A percentile compares a stretch with the other conserved stretches of the same genome.
Evolutionary conservation across 1,140 invertebrate species (phyloP).

Genomic region (Ganaspis sp.): DNA sequence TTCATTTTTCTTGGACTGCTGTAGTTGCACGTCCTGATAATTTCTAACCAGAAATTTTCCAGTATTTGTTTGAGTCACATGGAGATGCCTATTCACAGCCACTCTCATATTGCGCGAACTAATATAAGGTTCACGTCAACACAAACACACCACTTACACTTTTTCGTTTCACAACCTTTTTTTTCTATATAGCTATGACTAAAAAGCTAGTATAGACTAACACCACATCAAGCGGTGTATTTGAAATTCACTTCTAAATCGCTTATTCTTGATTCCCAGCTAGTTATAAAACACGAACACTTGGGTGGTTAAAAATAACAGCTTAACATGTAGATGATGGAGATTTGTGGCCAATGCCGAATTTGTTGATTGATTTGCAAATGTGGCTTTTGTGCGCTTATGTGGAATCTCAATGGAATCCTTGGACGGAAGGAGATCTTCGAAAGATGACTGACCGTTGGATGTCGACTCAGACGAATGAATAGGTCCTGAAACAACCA

Average conservation of each 20-base stretch:
- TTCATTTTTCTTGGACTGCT: conserved; percentile 45
- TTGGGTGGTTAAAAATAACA: neutral
- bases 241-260: neutral
- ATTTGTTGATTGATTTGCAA: neutral
- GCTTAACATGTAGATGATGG: neutral
- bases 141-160: conserved; percentile 25
- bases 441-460: conserved; percentile 33
- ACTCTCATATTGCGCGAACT: conserved; percentile 72
- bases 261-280: neutral
- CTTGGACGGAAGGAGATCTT: conserved; percentile 70
- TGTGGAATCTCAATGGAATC: conserved; percentile 50
- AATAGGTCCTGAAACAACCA: conserved; percentile 46
- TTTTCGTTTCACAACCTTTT: neutral
- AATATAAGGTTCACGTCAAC: conserved; percentile 6
- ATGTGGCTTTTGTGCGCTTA: conserved; percentile 17
- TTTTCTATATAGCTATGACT: neutral
- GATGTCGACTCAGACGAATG: conserved; percentile 20
- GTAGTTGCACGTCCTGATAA: conserved; percentile 53
- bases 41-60: conserved; percentile 72
- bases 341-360: neutral
- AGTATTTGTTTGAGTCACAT: conserved; percentile 69
- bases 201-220: neutral
- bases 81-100: conserved; percentile 64
- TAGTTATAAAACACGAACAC: conserved; percentile 34
- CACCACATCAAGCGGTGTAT: neutral